Conservation (phyloP, 2,888 invertebrate species). For the Suillia variegata region DNA sequence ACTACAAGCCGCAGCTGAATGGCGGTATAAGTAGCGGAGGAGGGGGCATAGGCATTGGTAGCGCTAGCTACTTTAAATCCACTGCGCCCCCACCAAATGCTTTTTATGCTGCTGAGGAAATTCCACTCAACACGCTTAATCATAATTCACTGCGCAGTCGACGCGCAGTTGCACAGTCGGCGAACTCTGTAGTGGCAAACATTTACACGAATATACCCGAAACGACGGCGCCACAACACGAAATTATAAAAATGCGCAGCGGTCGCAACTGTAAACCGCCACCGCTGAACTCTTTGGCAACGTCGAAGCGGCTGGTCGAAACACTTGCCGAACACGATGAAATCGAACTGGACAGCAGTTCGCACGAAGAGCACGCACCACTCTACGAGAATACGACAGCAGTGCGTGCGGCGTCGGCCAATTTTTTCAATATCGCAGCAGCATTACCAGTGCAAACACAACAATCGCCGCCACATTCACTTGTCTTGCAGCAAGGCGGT, state of each 20-base stretch:
- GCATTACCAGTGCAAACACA: slow-evolving; percentile 9
- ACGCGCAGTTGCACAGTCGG: slow-evolving; percentile 25
- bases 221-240: slow-evolving; percentile 68
- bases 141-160: slow-evolving; percentile 18
- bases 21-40: slow-evolving; percentile 5
- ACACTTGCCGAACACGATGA: slow-evolving; percentile 52
- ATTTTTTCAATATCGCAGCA: slow-evolving; percentile 20
- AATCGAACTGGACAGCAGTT: slow-evolving; percentile 50
- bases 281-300: slow-evolving; percentile 30
- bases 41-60: too few relatives aligned
- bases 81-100: slow-evolving; percentile 36
- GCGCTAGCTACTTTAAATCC: too few relatives aligned
- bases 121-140: slow-evolving; percentile 54
- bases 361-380: slow-evolving; percentile 51
- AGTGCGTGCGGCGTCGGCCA: slow-evolving; percentile 24
- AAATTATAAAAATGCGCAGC: slow-evolving; percentile 59
- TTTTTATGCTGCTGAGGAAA: slow-evolving; percentile 61
- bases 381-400: slow-evolving; percentile 56
- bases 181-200: slow-evolving; percentile 66
- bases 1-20: slow-evolving; percentile 57
- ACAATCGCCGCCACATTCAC: too few relatives aligned
- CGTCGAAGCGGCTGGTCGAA: too few relatives aligned
- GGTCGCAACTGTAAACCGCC: background rate
- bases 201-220: slow-evolving; percentile 71
- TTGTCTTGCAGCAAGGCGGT: slow-evolving; percentile 7